phyloP scores from a whole-genome alignment of 2,113 vertebrate species.

The Prionailurus bengalensis region DNA sequence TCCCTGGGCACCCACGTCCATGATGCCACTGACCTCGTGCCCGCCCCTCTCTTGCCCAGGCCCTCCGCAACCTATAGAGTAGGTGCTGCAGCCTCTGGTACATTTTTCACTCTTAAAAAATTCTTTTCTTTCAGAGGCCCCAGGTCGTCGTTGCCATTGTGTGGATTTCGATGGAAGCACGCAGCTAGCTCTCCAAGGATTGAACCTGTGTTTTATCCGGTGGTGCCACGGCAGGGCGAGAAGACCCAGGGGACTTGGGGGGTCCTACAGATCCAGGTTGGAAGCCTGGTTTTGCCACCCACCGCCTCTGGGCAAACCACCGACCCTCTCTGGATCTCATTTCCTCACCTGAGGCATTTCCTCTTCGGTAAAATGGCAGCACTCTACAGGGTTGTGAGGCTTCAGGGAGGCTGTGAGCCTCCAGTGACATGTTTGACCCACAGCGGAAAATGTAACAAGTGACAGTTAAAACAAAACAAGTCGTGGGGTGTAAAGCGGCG shows the following conservation, averaged over 20 bases:
- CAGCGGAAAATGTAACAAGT: not conserved
- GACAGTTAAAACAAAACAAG: not conserved
- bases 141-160: not conserved
- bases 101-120: not conserved
- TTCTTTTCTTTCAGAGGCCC: not conserved
- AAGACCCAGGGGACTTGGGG: not conserved
- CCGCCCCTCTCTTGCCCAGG: not conserved
- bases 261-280: not conserved
- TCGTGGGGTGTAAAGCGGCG: rapidly evolving
- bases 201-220: not conserved
- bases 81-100: not conserved
- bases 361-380: not conserved
- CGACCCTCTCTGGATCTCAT: not conserved
- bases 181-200: not conserved
- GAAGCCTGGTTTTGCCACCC: not conserved
- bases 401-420: not conserved
- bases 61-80: not conserved
- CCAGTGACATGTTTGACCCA: not conserved
- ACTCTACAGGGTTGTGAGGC: not conserved
- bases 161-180: not conserved
- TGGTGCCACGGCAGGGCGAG: not conserved
- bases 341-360: not conserved
- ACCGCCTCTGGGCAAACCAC: not conserved
- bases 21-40: not conserved
- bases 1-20: not conserved